phyloP scores from a whole-genome alignment of 2,888 invertebrate genomes.

The Drosophila putrida region DNA sequence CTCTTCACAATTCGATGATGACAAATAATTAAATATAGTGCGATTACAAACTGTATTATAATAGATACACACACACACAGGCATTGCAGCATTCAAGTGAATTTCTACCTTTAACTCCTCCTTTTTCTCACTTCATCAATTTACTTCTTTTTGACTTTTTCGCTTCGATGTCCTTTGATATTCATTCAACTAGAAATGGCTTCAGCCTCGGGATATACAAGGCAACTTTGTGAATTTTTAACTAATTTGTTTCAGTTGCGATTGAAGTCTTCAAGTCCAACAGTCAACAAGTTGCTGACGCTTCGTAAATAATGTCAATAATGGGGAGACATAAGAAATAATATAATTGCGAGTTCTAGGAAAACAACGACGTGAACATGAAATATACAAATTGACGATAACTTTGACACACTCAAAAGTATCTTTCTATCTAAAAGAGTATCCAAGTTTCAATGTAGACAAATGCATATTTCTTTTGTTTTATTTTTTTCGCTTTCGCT shows the following conservation, averaged over 20 bases:
- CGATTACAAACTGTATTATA: slow-evolving; percentile 38
- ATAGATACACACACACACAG: neutral
- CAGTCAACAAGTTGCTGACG: slow-evolving; percentile 26
- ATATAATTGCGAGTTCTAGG: slow-evolving; percentile 55
- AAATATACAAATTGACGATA: slow-evolving; percentile 24
- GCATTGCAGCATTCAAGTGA: neutral
- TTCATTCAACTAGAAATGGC: slow-evolving; percentile 41
- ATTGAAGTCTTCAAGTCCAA: slow-evolving; percentile 33
- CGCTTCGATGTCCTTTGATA: slow-evolving; percentile 67
- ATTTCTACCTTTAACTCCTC: neutral
- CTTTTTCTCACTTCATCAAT: neutral
- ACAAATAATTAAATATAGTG: slow-evolving; percentile 42
- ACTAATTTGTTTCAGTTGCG: slow-evolving; percentile 65
- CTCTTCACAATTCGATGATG: neutral
- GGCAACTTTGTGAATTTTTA: slow-evolving; percentile 37
- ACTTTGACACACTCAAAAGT: neutral
- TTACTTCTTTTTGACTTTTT: slow-evolving; percentile 20
- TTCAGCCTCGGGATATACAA: slow-evolving; percentile 58
- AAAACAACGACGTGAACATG: slow-evolving; percentile 46
- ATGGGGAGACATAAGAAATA: slow-evolving; percentile 51
- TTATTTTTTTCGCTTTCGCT: neutral
- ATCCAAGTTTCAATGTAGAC: neutral
- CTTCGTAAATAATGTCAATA: slow-evolving; percentile 65
- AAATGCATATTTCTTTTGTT: slow-evolving; percentile 5
- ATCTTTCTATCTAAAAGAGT: slow-evolving; percentile 7